phyloP scores from a whole-genome alignment of 2,113 vertebrate genomes.

The Rhinichthys klamathensis region DNA sequence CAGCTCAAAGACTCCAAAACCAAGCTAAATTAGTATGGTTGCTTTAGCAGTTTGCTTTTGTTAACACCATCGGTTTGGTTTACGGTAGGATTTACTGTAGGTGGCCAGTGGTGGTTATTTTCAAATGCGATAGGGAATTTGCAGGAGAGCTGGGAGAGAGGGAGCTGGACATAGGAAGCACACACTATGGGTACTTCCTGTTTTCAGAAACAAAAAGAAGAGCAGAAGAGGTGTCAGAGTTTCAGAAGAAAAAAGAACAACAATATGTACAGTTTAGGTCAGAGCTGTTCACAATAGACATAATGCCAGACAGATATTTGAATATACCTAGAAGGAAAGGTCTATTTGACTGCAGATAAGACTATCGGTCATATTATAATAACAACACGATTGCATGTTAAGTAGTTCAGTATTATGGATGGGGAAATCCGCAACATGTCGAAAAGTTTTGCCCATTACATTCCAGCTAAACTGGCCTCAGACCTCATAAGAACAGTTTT shows the following conservation, averaged over 20 bases:
- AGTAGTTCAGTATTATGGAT: neutral
- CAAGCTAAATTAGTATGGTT: neutral
- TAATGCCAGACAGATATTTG: neutral
- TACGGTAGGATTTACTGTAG: too few relatives aligned
- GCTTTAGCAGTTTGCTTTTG: neutral
- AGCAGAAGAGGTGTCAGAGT: neutral
- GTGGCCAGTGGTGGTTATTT: too few relatives aligned
- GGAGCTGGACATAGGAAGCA: constrained; percentile 15
- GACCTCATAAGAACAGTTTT: constrained; percentile 19
- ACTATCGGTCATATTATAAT: neutral
- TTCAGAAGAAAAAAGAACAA: neutral
- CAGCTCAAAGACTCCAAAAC: too few relatives aligned
- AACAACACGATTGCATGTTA: neutral
- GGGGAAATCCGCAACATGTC: neutral
- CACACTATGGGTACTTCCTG: neutral
- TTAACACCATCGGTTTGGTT: too few relatives aligned
- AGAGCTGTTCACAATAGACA: neutral
- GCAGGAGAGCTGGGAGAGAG: neutral
- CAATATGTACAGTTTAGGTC: neutral
- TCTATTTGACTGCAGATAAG: neutral
- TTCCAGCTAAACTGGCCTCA: constrained; percentile 6
- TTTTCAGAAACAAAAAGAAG: neutral
- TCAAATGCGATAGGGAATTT: too few relatives aligned
- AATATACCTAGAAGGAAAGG: neutral
- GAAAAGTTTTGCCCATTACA: neutral